phyloP scores from a whole-genome alignment of 2,113 vertebrate species.

The Stegostoma tigrinum region DNA sequence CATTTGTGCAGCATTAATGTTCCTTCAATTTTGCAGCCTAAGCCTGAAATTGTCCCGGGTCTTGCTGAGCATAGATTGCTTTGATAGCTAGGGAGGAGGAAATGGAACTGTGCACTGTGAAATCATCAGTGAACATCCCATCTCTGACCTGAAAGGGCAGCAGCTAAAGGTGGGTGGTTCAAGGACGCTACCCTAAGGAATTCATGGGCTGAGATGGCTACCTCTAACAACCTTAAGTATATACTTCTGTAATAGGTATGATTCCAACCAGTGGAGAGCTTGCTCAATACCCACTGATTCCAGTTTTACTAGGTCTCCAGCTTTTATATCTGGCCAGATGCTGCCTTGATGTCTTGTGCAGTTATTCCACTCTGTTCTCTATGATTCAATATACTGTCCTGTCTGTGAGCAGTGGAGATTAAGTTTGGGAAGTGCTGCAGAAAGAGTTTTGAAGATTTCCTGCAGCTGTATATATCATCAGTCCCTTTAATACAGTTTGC shows the following conservation, averaged over 20 bases:
- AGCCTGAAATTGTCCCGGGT: not conserved
- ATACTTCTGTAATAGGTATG: not conserved
- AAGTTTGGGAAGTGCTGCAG: not conserved
- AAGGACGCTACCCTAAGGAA: not conserved
- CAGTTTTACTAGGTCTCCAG: not conserved
- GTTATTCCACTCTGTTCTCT: not conserved
- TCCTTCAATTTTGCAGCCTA: too few relatives aligned
- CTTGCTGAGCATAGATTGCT: not conserved
- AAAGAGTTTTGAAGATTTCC: too few relatives aligned
- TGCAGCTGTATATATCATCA: too few relatives aligned
- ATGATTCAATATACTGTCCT: not conserved
- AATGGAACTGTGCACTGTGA: not conserved
- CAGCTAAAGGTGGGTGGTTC: not conserved
- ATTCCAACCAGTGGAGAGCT: not conserved
- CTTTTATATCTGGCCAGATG: not conserved
- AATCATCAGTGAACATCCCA: not conserved
- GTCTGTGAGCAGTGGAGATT: not conserved
- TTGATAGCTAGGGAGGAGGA: not conserved
- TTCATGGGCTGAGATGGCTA: not conserved
- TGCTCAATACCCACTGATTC: not conserved
- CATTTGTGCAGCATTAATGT: too few relatives aligned
- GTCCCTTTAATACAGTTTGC: too few relatives aligned
- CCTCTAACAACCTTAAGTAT: not conserved
- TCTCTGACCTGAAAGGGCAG: not conserved
- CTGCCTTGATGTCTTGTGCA: not conserved